Base-by-base conservation (phyloP, 1,140 invertebrate species). In the Carposina sasakii region DNA sequence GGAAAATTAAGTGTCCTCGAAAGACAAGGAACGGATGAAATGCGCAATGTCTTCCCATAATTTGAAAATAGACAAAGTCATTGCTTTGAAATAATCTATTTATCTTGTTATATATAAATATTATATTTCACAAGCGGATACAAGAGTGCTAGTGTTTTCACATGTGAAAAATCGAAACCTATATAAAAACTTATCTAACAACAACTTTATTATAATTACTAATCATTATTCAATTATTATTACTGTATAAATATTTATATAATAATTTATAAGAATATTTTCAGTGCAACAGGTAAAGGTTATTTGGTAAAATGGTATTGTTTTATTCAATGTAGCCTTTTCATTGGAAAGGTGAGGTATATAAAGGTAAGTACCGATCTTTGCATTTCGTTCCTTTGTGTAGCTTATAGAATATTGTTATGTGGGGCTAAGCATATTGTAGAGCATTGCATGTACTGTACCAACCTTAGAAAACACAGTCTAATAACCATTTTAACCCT, bases 11-110 rank as follows among this genome's bases (percentile, higher is more conserved):
- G 69, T 66, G 75, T 67, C 62, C 66, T 64, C 75, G 67, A 57
- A 54, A 56, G 61, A 77, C 71, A 83, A 83, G 79, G 79, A 83
- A 83, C 79, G 77, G 79, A 83, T 83, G 79, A 83, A 83, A 83
- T 83, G 79, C 79, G 79, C 79, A 84, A 84, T 84, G 79, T 84
- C 79, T 84, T 84, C 77, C 79, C 79, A 84, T 84, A 84, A 84
- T 79, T 76, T 81, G 73, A 78, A 71, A 67, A 57, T 65, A 72
- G 63, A 71, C 55, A 67, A 71, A 73, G 71, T 77, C 74, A 83
- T 78, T 74, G 79, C 79, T 81, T n/a, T 79, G 66, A 72, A 77
- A 67, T 77, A 75, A 77, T 78, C 48, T 81, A 76, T 76, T 63
- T 71, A 74, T 71, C 62, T 61, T 75, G 61, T 71, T 73, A 70